Evolutionary conservation across 2,888 invertebrate genomes (phyloP).

Genomic region (Drosophila yooni): DNA sequence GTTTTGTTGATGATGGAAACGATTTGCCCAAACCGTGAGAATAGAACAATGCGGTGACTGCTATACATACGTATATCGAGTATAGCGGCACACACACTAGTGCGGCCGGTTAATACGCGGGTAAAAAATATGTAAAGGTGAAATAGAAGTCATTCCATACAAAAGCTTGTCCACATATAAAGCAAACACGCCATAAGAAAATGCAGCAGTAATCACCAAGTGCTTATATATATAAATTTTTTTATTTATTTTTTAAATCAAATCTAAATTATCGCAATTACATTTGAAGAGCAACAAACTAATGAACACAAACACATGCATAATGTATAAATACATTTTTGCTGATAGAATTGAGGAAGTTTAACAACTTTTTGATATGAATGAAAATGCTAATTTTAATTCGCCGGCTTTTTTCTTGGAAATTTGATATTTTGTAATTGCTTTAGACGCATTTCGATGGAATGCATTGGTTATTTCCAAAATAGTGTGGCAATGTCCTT

Average conservation of each 20-base stretch:
- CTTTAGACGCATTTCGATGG: background rate
- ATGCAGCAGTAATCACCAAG: slow-evolving; percentile 60
- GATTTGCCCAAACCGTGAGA: slow-evolving; percentile 47
- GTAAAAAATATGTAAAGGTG: slow-evolving; percentile 72
- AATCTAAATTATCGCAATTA: slow-evolving; percentile 28
- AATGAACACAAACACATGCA: background rate
- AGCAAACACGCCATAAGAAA: slow-evolving; percentile 55
- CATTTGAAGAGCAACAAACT: slow-evolving; percentile 11
- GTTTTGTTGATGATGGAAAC: slow-evolving; percentile 61
- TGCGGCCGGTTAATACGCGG: slow-evolving; percentile 38
- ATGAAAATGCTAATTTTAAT: slow-evolving; percentile 15
- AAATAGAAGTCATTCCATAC: slow-evolving; percentile 75
- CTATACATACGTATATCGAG: slow-evolving; percentile 6
- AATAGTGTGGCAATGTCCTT: slow-evolving; percentile 54
- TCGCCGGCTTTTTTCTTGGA: slow-evolving; percentile 9
- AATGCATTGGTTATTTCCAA: background rate
- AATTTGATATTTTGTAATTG: background rate
- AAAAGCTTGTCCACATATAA: slow-evolving; percentile 28
- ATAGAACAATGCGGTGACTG: slow-evolving; percentile 26
- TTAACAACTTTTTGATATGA: slow-evolving; percentile 23
- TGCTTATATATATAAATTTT: slow-evolving; percentile 25
- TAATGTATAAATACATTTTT: background rate
- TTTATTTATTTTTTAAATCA: slow-evolving; percentile 22
- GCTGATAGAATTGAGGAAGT: slow-evolving; percentile 9
- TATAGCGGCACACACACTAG: slow-evolving; percentile 19